Evolutionary conservation across 1,140 invertebrate genomes (phyloP).

Genomic region (roundworm (Caenorhabditis elegans)): WBcel235 BX284604.4:5450501-5451000

Average conservation of each 20-base stretch:
- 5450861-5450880: too few relatives aligned
- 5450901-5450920: too few relatives aligned
- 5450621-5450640: constrained; percentile 38
- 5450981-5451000: too few relatives aligned
- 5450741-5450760: neutral
- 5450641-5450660: neutral
- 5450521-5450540: constrained; percentile 11
- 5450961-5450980: too few relatives aligned
- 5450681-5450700: neutral
- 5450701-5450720: neutral
- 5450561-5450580: neutral
- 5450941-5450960: too few relatives aligned
- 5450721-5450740: constrained; percentile 32
- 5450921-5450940: too few relatives aligned
- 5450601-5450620: constrained; percentile 37
- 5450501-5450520: neutral
- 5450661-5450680: neutral
- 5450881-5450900: too few relatives aligned
- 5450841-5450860: too few relatives aligned
- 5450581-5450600: constrained; percentile 36
- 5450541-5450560: neutral
- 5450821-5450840: too few relatives aligned
- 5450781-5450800: neutral
- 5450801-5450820: neutral
- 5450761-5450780: neutral